Evolutionary conservation across 2,113 vertebrate species (phyloP).

Genomic region (Trematocara zebra): DNA sequence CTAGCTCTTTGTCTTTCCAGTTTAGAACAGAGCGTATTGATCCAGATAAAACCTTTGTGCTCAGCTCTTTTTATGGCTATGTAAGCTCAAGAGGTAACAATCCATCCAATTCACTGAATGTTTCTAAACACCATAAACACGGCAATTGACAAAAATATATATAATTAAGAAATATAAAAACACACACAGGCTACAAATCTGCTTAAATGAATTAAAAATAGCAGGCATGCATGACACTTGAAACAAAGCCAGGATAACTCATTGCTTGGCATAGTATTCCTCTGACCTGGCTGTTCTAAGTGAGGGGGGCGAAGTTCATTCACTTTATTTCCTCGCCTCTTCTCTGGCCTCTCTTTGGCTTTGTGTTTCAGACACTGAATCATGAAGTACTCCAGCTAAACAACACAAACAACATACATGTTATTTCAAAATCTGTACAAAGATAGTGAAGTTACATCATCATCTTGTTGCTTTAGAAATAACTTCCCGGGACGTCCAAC

Average conservation of each 20-base stretch:
- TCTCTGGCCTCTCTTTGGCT: conserved; percentile 88
- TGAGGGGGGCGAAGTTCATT: conserved; percentile 84
- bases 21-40: conserved; percentile 44
- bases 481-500: not conserved
- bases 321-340: conserved; percentile 77
- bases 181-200: not conserved
- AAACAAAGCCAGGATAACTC: not conserved
- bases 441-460: conserved; percentile 18
- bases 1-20: conserved; percentile 11
- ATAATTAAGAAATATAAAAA: not conserved
- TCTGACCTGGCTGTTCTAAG: conserved; percentile 90
- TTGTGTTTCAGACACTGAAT: conserved; percentile 95
- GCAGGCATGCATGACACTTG: not conserved
- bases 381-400: conserved; percentile 96
- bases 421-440: not conserved
- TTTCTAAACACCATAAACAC: not conserved
- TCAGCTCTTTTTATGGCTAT: conserved; percentile 45
- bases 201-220: not conserved
- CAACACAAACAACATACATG: conserved; percentile 36
- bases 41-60: conserved; percentile 35
- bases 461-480: not conserved
- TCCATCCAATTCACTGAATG: not conserved
- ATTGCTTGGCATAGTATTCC: not conserved
- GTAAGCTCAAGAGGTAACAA: conserved; percentile 13
- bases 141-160: not conserved